Evolutionary conservation across 2,113 vertebrate species (phyloP).

Genomic region (Paradoxurus hermaphroditus): DNA sequence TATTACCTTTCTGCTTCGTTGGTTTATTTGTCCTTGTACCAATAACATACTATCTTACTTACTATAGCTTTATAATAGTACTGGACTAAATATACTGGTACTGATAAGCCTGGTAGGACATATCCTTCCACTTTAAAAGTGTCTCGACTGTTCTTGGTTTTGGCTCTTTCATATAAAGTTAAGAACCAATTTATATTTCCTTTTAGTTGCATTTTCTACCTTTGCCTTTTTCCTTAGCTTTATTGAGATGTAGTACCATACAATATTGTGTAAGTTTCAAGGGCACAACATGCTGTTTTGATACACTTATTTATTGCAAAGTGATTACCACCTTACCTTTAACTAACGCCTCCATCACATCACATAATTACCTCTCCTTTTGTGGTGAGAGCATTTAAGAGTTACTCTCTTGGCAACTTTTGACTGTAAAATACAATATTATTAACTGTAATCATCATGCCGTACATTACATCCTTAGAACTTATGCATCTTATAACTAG

Average conservation of each 20-base stretch:
- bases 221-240: background rate
- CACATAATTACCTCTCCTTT: background rate
- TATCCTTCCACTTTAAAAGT: background rate
- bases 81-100: too few relatives aligned
- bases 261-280: background rate
- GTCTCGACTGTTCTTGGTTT: background rate
- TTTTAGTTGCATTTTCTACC: background rate
- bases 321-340: background rate
- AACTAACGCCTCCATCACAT: background rate
- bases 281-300: background rate
- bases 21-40: background rate
- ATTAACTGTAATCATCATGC: background rate
- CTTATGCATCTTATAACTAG: background rate
- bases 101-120: background rate
- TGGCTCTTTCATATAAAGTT: background rate
- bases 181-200: background rate
- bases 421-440: background rate
- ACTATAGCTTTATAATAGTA: background rate
- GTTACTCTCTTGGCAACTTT: background rate
- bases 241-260: background rate
- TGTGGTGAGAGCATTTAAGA: background rate
- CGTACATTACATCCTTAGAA: background rate
- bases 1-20: background rate
- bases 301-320: background rate
- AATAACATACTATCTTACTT: background rate